Evolutionary conservation across 1,140 invertebrate genomes (phyloP).

Genomic region (Neodiprion lecontei): DNA sequence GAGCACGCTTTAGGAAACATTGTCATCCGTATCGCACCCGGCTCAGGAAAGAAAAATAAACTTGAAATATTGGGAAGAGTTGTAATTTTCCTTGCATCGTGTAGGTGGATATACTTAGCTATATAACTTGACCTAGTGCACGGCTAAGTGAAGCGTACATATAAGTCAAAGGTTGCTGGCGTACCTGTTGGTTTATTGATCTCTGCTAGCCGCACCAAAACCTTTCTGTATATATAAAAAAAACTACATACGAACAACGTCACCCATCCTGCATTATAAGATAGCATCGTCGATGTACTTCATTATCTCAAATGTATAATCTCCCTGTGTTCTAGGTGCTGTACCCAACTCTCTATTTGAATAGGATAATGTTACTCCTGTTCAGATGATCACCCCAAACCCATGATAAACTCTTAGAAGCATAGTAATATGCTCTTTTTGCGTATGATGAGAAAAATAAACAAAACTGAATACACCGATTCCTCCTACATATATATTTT

Average conservation of each 20-base stretch:
- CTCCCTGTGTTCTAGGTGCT: background rate
- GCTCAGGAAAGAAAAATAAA: too few species aligned
- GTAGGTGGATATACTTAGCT: slow-evolving; percentile 47
- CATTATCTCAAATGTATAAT: background rate
- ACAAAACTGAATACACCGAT: too few species aligned
- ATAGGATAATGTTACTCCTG: background rate
- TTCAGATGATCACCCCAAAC: background rate
- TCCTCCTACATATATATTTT: too few species aligned
- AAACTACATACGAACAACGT: slow-evolving; percentile 33
- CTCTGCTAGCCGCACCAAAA: slow-evolving; percentile 43
- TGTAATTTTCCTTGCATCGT: slow-evolving; percentile 17
- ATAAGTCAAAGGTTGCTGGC: slow-evolving; percentile 48
- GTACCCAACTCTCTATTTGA: background rate
- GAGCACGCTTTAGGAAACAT: too few species aligned
- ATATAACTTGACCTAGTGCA: slow-evolving; percentile 63
- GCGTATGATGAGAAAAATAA: too few species aligned
- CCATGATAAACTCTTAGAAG: too few species aligned
- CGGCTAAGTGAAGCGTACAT: slow-evolving; percentile 53
- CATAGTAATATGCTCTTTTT: too few species aligned
- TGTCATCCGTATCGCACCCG: background rate
- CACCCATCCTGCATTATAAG: background rate
- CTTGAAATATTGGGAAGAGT: background rate
- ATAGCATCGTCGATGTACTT: slow-evolving; percentile 20
- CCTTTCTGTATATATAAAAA: slow-evolving; percentile 23
- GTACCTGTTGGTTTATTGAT: slow-evolving; percentile 60